Conservation (phyloP, 2,888 invertebrate species). For the Drosophila demipolita region DNA sequence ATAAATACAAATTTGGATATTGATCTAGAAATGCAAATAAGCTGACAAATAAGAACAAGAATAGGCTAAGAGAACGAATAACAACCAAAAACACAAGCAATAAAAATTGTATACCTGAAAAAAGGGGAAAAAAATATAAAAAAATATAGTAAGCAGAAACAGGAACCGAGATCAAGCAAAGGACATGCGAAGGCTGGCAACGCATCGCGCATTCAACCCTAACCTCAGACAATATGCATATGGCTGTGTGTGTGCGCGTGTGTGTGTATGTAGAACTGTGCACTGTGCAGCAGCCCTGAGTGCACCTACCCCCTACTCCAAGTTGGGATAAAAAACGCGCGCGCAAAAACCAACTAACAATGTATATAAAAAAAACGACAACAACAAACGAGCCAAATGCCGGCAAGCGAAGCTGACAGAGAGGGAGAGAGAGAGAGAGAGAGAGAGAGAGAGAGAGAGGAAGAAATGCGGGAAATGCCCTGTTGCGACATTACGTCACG, state of each 20-base stretch:
- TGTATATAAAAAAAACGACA: slow-evolving; percentile 9
- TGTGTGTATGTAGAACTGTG: slow-evolving; percentile 12
- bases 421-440: neutral
- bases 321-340: slow-evolving; percentile 39
- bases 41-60: neutral
- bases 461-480: slow-evolving; percentile 55
- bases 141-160: neutral
- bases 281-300: slow-evolving; percentile 57
- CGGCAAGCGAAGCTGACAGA: slow-evolving; percentile 11
- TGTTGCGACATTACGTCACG: slow-evolving; percentile 72
- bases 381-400: slow-evolving; percentile 27
- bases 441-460: slow-evolving; percentile 1
- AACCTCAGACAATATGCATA: slow-evolving; percentile 80
- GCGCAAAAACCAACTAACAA: slow-evolving; percentile 40
- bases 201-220: slow-evolving; percentile 74
- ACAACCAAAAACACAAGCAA: neutral
- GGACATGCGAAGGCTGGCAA: slow-evolving; percentile 16
- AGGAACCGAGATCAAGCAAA: slow-evolving; percentile 9
- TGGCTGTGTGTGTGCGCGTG: neutral
- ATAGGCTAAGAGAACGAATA: neutral
- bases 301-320: slow-evolving; percentile 33
- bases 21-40: neutral
- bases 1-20: neutral
- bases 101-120: neutral
- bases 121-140: neutral